phyloP scores from a whole-genome alignment of 1,140 invertebrate species.

The Euschistus heros region DNA sequence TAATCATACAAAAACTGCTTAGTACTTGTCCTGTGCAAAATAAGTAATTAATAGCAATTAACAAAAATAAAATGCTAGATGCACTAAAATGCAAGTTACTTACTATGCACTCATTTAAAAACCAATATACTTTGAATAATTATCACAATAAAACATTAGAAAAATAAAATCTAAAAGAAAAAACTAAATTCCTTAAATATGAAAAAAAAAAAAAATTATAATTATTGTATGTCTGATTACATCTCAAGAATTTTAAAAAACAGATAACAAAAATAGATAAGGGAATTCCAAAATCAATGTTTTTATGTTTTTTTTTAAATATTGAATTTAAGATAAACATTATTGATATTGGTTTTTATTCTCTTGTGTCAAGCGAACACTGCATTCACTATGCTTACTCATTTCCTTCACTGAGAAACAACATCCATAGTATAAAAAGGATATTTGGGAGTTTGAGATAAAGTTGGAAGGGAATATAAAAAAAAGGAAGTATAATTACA shows the following conservation, averaged over 20 bases:
- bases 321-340: too few species aligned
- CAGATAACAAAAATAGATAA: too few species aligned
- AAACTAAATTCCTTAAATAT: too few species aligned
- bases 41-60: conserved; percentile 9
- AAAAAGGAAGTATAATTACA: neutral
- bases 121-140: neutral
- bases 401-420: conserved; percentile 4
- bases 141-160: too few species aligned
- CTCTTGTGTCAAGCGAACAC: conserved; percentile 8
- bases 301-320: too few species aligned
- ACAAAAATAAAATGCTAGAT: conserved; percentile 17
- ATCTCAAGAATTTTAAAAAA: too few species aligned
- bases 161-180: too few species aligned
- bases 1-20: conserved; percentile 13
- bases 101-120: conserved; percentile 12
- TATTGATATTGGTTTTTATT: conserved; percentile 5
- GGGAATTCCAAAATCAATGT: too few species aligned
- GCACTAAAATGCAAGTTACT: conserved; percentile 15
- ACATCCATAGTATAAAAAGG: conserved; percentile 13
- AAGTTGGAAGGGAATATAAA: neutral
- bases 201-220: too few species aligned
- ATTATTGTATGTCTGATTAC: too few species aligned
- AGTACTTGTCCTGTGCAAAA: conserved; percentile 10
- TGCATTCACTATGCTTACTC: conserved; percentile 15
- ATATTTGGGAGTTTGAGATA: neutral